These are phyloP conservation scores for Noctuana brunneofusca DNA, from an alignment of 2,888 invertebrate species.

Conservation along the genomic window DNA sequence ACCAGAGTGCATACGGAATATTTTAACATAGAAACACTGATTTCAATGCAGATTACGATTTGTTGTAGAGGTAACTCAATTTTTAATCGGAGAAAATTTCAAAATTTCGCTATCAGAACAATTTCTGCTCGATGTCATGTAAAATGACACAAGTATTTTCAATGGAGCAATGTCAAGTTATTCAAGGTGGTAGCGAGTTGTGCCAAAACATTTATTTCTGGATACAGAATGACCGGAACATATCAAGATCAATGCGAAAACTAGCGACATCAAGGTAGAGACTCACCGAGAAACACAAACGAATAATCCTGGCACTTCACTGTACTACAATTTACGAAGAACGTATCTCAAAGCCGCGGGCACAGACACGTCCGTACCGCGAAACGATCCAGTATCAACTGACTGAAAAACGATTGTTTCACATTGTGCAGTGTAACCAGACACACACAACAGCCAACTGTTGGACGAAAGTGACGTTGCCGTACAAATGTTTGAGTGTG, in stretches of 20 bases:
- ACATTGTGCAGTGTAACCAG: conserved; percentile 46
- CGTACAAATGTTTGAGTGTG: conserved; percentile 46
- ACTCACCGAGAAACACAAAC: conserved; percentile 62
- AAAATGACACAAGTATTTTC: conserved; percentile 41
- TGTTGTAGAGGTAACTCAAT: neutral
- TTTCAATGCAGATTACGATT: conserved; percentile 2
- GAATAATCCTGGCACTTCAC: conserved; percentile 66
- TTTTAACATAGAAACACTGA: conserved; percentile 20
- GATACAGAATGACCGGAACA: conserved; percentile 43
- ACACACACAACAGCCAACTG: conserved; percentile 46
- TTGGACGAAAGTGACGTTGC: conserved; percentile 58
- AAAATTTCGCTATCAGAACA: neutral
- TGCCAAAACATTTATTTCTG: conserved; percentile 76
- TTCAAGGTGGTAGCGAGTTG: conserved; percentile 57
- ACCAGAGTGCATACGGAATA: conserved; percentile 16
- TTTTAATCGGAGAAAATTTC: neutral
- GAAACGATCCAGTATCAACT: conserved; percentile 61
- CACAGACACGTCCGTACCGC: conserved; percentile 50
- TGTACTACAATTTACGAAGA: conserved; percentile 51
- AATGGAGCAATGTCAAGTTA: conserved; percentile 42
- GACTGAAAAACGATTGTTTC: conserved; percentile 52
- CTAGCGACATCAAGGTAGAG: conserved; percentile 37
- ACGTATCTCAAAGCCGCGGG: conserved; percentile 30
- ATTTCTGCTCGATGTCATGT: conserved; percentile 15
- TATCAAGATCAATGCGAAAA: conserved; percentile 59